Evolutionary conservation across 2,888 invertebrate genomes (phyloP).

Genomic region (Bhutanitis thaidina): DNA sequence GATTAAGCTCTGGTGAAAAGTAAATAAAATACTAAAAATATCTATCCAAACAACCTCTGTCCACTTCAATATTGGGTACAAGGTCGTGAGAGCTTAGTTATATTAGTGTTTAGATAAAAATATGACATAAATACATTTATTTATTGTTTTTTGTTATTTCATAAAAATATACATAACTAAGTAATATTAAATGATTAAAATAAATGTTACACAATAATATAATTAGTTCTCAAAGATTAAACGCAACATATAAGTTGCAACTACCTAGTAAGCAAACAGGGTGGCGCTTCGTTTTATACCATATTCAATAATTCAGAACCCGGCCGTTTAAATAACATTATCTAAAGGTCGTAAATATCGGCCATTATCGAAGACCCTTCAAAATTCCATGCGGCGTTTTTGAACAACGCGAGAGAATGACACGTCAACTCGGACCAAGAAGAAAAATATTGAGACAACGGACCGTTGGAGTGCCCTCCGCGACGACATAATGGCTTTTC

Average conservation of each 20-base stretch:
- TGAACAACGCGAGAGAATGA: constrained; percentile 68
- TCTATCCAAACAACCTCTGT: too few species aligned
- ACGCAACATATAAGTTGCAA: not conserved
- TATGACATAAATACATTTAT: too few species aligned
- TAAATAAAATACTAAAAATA: too few species aligned
- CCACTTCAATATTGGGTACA: too few species aligned
- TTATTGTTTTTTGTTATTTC: too few species aligned
- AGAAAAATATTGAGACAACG: constrained; percentile 80
- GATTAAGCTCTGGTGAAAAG: too few species aligned
- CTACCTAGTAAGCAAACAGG: not conserved
- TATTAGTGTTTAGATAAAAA: too few species aligned
- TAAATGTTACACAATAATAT: not conserved
- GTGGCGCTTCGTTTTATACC: constrained; percentile 53
- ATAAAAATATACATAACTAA: too few species aligned
- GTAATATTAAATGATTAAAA: not conserved
- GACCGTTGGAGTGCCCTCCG: constrained; percentile 61
- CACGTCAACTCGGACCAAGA: constrained; percentile 70
- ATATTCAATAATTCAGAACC: constrained; percentile 62
- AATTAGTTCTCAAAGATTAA: not conserved
- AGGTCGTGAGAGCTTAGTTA: too few species aligned
- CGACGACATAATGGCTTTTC: constrained; percentile 77
- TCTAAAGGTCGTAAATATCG: constrained; percentile 75
- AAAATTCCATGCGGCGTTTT: constrained; percentile 73
- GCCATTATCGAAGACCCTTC: constrained; percentile 73
- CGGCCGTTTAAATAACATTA: constrained; percentile 66